phyloP scores from a whole-genome alignment of 2,888 invertebrate species.

The Cheilosia impressa region DNA sequence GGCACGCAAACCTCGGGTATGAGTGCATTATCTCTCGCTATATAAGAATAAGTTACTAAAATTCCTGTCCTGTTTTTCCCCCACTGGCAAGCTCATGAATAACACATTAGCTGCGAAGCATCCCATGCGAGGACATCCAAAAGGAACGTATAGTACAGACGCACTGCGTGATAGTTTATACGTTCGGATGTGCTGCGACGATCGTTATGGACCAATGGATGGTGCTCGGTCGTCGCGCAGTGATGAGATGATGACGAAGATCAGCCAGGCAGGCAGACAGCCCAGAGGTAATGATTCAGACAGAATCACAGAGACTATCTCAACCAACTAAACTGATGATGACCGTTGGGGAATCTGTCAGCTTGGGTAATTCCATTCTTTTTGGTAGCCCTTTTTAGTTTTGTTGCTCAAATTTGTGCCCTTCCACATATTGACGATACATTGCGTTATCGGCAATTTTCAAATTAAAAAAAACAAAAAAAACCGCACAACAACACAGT shows the following conservation, averaged over 20 bases:
- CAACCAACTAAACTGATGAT: constrained; percentile 69
- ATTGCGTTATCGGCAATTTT: constrained; percentile 23
- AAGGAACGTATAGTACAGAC: constrained; percentile 51
- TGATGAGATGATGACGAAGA: constrained; percentile 76
- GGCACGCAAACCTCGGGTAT: constrained; percentile 57
- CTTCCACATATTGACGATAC: not conserved
- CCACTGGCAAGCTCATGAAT: constrained; percentile 72
- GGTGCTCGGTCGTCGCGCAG: constrained; percentile 48
- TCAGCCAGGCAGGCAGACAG: constrained; percentile 75
- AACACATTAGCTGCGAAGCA: constrained; percentile 71
- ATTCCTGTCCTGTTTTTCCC: constrained; percentile 73
- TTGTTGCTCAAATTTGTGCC: constrained; percentile 1
- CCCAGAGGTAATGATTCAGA: constrained; percentile 75
- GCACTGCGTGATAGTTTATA: constrained; percentile 74
- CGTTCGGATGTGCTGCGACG: constrained; percentile 65
- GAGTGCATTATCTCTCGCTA: constrained; percentile 73
- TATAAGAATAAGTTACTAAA: constrained; percentile 76
- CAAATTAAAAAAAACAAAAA: constrained; percentile 22
- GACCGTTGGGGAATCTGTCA: constrained; percentile 69
- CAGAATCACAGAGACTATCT: constrained; percentile 69
- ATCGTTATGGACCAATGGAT: constrained; percentile 75
- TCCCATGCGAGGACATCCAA: constrained; percentile 47
- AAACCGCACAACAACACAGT: constrained; percentile 31
- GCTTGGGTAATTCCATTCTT: constrained; percentile 60
- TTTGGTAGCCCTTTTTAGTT: constrained; percentile 34